These are phyloP conservation scores for Cyphomyrus plagiostoma DNA, from an alignment of 2,113 vertebrate species.

Conservation along the genomic window DNA sequence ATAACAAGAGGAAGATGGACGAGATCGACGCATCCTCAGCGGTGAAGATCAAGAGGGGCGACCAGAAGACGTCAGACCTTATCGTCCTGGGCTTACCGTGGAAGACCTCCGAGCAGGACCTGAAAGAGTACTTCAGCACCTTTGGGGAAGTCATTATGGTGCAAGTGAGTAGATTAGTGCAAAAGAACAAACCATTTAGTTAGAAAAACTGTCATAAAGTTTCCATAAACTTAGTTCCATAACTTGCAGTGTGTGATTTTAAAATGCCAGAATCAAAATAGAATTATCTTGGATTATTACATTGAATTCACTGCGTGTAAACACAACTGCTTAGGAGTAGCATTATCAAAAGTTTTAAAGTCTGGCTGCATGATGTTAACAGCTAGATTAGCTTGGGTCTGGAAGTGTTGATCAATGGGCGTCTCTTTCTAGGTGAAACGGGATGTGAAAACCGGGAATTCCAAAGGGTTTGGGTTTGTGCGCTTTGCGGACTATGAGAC, in stretches of 20 bases:
- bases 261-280: neutral
- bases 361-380: neutral
- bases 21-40: constrained; percentile 94
- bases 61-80: constrained; percentile 96
- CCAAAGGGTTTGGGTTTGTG: constrained; percentile 97
- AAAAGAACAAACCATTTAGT: neutral
- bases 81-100: constrained; percentile 94
- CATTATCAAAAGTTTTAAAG: neutral
- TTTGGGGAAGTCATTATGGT: constrained; percentile 99
- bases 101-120: constrained; percentile 96
- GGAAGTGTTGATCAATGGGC: neutral
- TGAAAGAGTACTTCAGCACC: constrained; percentile 93
- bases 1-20: constrained; percentile 99
- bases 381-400: neutral
- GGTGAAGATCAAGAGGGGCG: constrained; percentile 92
- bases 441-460: constrained; percentile 93
- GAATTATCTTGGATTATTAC: neutral
- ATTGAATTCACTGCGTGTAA: neutral
- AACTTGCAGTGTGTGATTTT: neutral
- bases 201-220: neutral
- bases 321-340: neutral
- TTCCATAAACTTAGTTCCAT: neutral
- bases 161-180: constrained; percentile 66
- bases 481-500: constrained; percentile 96
- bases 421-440: constrained; percentile 77